Base-by-base conservation (phyloP, 2,888 invertebrate species). In the Leptogaster cylindrica region DNA sequence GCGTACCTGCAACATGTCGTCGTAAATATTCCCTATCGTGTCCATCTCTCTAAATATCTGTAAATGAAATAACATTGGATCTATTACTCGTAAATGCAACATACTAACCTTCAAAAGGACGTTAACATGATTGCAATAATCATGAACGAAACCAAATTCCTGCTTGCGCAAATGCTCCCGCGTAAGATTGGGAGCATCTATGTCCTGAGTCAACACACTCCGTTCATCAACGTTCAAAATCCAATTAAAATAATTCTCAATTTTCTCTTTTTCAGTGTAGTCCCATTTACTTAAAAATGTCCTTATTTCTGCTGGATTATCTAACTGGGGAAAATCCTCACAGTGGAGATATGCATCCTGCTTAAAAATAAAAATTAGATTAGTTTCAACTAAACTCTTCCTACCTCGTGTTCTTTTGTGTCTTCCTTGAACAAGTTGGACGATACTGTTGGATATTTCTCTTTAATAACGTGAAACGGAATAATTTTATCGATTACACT, bases 191-290 rank as follows among this genome's bases (percentile, higher is more conserved):
- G n/a, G 6, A 36, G 55, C 55, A 23, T 55, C 39, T 6, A 55
- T 36, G 7, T 55, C 55, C 8, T 55, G 55, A 12, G 36, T 55
- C 6, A 55, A 36, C 2, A 55, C 25, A 23, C 55, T 55, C 12
- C 55, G 33, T 20, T 55, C 55, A 14, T 55, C 23, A 6, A 36
- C 8, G 2, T 36, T 0, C 20, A 55, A 8, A 5, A 55, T 7
- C 55, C 55, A 55, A 2, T 33, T 36, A 12, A 2, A 12, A 4
- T 14, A 39, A 6, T 36, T 10, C 6, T 20, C 12, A 23, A 1
- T 8, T 12, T 55, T 14, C 23, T 23, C 10, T 12, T 55, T 20
- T 20, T 55, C 36, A 12, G 5, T 36, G 23, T 55, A 20, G 6
- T 55, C 36, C 55, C 55, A 55, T 20, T 55, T 55, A 12, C 18